These are phyloP conservation scores for Octopus bimaculoides DNA, from an alignment of 1,140 invertebrate genomes.

Conservation along the genomic window DNA sequence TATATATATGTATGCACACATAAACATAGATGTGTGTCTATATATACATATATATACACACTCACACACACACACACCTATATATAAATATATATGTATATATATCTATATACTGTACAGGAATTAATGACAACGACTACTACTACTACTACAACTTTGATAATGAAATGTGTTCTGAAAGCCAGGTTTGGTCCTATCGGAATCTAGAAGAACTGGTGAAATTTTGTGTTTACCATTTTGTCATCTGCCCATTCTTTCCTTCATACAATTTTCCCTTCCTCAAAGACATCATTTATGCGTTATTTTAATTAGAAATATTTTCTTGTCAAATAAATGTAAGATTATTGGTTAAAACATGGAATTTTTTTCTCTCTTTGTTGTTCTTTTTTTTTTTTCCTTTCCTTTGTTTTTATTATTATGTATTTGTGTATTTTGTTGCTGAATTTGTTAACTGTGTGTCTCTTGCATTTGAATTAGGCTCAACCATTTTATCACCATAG, in stretches of 20 bases:
- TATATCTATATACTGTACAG: too few relatives aligned
- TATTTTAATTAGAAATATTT: slow-evolving; percentile 17
- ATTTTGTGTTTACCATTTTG: background rate
- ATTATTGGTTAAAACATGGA: slow-evolving; percentile 15
- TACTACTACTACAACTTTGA: too few relatives aligned
- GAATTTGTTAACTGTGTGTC: too few relatives aligned
- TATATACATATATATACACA: too few relatives aligned
- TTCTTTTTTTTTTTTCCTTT: background rate
- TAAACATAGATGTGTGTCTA: too few relatives aligned
- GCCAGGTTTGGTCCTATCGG: background rate
- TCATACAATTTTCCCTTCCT: background rate
- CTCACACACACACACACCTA: background rate
- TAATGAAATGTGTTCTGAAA: too few relatives aligned
- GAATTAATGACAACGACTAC: too few relatives aligned
- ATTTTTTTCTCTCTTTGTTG: background rate
- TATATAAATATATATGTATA: background rate
- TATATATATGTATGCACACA: too few relatives aligned
- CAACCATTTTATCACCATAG: too few relatives aligned
- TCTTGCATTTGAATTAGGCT: too few relatives aligned
- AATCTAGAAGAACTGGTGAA: too few relatives aligned
- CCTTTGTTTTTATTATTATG: background rate
- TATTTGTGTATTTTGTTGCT: background rate
- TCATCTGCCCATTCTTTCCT: slow-evolving; percentile 3
- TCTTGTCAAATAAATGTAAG: slow-evolving; percentile 16
- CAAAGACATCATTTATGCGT: slow-evolving; percentile 11